Conservation (phyloP, 2,113 vertebrate genomes). For the Neopipo cinnamomea region DNA sequence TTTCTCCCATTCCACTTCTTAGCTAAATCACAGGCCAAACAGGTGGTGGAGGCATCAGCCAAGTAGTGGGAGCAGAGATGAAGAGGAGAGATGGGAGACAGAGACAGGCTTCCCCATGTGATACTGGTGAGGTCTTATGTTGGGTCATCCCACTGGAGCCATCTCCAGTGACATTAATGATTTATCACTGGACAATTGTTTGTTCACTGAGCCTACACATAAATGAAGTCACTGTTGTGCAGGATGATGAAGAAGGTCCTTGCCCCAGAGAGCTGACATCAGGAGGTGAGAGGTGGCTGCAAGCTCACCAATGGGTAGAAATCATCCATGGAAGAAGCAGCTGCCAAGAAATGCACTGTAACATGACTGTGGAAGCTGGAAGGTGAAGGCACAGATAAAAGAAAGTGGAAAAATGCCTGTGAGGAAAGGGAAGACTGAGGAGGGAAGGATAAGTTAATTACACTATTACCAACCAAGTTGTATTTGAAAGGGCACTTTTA, state of each 20-base stretch:
- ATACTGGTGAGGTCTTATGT: background rate
- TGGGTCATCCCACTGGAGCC: background rate
- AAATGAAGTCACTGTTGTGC: background rate
- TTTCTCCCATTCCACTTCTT: background rate
- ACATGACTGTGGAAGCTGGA: background rate
- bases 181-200: background rate
- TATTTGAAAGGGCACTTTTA: background rate
- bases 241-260: background rate
- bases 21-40: fast-evolving
- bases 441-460: background rate
- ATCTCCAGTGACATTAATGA: background rate
- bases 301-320: fast-evolving
- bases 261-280: background rate
- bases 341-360: background rate
- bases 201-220: background rate
- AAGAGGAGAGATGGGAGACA: background rate
- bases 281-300: background rate
- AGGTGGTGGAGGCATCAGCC: background rate
- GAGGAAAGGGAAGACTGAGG: background rate
- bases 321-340: background rate
- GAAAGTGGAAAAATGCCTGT: background rate
- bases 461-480: background rate
- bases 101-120: fast-evolving
- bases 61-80: background rate
- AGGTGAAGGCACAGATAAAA: background rate